These are phyloP conservation scores for Agonopterix arenella DNA, from an alignment of 2,888 invertebrate genomes.

Conservation along the genomic window DNA sequence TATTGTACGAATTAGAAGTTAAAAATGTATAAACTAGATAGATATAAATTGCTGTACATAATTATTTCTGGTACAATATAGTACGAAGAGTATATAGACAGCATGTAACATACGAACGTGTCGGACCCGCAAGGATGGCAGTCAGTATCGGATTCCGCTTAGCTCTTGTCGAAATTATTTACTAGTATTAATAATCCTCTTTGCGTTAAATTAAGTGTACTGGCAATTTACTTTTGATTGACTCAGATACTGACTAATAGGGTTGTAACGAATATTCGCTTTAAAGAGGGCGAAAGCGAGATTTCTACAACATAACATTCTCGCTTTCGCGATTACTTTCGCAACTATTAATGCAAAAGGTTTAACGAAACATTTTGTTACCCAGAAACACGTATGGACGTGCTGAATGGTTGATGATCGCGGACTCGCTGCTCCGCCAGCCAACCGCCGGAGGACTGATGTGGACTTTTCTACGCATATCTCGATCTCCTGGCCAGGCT, in stretches of 20 bases:
- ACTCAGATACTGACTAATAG: constrained; percentile 8
- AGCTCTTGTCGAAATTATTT: neutral
- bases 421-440: constrained; percentile 4
- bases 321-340: constrained; percentile 11
- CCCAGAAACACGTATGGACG: constrained; percentile 9
- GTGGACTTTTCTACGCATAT: constrained; percentile 9
- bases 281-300: constrained; percentile 9
- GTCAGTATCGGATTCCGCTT: constrained; percentile 8
- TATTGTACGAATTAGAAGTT: no score
- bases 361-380: constrained; percentile 8
- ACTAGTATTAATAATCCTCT: no score
- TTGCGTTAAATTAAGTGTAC: no score
- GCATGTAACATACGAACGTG: constrained; percentile 11
- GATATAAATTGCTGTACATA: neutral
- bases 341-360: constrained; percentile 12
- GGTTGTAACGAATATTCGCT: constrained; percentile 12
- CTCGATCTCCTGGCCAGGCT: constrained; percentile 10
- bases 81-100: constrained; percentile 3
- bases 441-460: constrained; percentile 2
- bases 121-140: constrained; percentile 10
- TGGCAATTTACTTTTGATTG: neutral
- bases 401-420: constrained; percentile 2
- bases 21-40: neutral
- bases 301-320: constrained; percentile 6
- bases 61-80: neutral